Evolutionary conservation across 2,797 vertebrate species (phyloP).

Genomic region (Gymnocypris eckloni): DNA sequence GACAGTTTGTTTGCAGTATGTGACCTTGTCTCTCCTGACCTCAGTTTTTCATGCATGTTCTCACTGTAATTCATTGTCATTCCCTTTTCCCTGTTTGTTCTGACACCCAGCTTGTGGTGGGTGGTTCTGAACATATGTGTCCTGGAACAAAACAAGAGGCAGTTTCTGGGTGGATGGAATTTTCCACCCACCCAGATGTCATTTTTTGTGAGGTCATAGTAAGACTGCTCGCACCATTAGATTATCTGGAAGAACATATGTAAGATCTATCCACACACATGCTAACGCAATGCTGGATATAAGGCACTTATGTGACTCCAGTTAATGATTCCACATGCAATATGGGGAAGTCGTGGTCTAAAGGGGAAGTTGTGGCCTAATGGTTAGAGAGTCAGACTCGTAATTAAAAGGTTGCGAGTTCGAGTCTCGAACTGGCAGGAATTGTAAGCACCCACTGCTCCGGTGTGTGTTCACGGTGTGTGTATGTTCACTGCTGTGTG

Average conservation of each 20-base stretch:
- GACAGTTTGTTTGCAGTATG: background rate
- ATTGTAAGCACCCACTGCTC: too few species aligned
- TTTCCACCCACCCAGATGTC: background rate
- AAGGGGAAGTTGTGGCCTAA: too few species aligned
- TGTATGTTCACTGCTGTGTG: too few species aligned
- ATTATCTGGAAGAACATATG: slow-evolving; percentile 1
- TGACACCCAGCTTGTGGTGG: slow-evolving; percentile 33
- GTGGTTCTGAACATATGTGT: slow-evolving; percentile 42
- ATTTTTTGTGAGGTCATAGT: slow-evolving; percentile 41
- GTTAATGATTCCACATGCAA: background rate
- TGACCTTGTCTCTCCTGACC: background rate
- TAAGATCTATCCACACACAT: background rate
- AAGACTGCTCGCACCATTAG: background rate
- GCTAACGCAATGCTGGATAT: background rate
- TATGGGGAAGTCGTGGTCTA: too few species aligned
- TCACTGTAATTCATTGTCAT: background rate
- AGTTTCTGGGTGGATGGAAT: slow-evolving; percentile 38
- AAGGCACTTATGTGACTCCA: background rate
- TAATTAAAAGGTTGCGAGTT: too few species aligned
- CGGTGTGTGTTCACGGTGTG: too few species aligned
- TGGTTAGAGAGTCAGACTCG: too few species aligned
- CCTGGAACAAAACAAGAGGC: slow-evolving; percentile 34
- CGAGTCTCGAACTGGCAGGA: too few species aligned
- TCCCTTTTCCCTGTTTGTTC: slow-evolving; percentile 1
- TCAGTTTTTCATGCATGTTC: background rate